A percentile compares a stretch with the other conserved stretches of the same genome.
These are phyloP conservation scores for Congeria kusceri DNA, from an alignment of 2,888 invertebrate genomes.

Conservation along the genomic window DNA sequence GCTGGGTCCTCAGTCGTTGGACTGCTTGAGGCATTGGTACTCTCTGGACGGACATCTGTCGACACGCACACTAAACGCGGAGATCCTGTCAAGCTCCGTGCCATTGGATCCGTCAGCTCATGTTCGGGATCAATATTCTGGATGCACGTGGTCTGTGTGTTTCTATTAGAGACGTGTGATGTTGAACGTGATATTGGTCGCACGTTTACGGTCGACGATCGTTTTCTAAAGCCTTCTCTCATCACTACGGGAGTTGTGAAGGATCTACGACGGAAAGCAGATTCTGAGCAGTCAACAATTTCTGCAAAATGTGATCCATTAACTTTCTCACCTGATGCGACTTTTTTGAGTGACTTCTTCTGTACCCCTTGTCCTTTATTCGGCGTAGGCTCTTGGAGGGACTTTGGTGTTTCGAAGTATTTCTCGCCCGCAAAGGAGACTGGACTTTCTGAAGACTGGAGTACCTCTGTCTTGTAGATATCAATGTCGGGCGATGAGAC, in stretches of 20 bases:
- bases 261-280: background rate
- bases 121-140: background rate
- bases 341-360: background rate
- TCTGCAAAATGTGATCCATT: background rate
- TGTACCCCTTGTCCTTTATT: background rate
- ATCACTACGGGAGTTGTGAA: background rate
- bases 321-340: background rate
- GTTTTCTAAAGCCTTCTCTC: conserved; percentile 1
- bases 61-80: no score
- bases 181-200: background rate
- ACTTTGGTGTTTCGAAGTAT: background rate
- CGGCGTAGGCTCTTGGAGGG: background rate
- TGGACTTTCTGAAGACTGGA: conserved; percentile 19
- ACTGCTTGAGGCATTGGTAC: background rate
- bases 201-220: background rate
- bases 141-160: background rate
- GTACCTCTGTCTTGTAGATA: conserved; percentile 44
- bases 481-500: conserved; percentile 30
- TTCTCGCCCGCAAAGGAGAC: conserved; percentile 8
- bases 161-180: background rate
- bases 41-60: no score
- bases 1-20: background rate
- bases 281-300: background rate
- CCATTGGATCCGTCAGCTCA: background rate
- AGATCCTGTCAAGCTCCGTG: no score